These are phyloP conservation scores for Ophioninae sp. DNA, from an alignment of 2,888 invertebrate species.

Conservation along the genomic window DNA sequence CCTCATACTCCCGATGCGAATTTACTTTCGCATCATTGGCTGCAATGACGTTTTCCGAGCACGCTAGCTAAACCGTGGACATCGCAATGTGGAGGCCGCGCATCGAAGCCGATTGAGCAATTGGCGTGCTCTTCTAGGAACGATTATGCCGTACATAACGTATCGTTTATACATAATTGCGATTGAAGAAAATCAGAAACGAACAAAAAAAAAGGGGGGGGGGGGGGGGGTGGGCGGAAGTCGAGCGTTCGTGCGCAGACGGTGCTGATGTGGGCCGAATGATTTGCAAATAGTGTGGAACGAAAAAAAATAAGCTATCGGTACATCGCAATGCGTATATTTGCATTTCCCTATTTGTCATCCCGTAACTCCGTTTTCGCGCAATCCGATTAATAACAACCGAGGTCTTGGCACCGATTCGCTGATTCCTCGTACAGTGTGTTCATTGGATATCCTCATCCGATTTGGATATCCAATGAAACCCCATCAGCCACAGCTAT, in stretches of 20 bases:
- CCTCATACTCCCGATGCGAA: slow-evolving; percentile 19
- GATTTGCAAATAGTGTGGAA: slow-evolving; percentile 25
- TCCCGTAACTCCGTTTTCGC: slow-evolving; percentile 29
- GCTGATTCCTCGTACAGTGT: not conserved
- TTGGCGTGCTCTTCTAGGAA: slow-evolving; percentile 52
- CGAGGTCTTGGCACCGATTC: slow-evolving; percentile 47
- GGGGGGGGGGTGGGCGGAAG: too few species aligned
- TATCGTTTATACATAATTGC: slow-evolving; percentile 13
- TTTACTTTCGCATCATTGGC: slow-evolving; percentile 31
- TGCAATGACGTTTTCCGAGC: slow-evolving; percentile 17
- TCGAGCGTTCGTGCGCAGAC: slow-evolving; percentile 23
- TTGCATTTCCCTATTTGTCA: slow-evolving; percentile 28
- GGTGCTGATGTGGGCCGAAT: slow-evolving; percentile 20
- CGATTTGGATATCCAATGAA: not conserved
- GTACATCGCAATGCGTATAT: slow-evolving; percentile 5
- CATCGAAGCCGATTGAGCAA: slow-evolving; percentile 48
- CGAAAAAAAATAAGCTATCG: not conserved
- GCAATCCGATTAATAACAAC: slow-evolving; percentile 40
- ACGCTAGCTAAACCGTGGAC: slow-evolving; percentile 12
- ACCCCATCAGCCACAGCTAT: not conserved
- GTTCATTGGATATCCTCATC: not conserved
- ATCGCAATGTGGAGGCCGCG: slow-evolving; percentile 20
- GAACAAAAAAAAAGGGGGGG: slow-evolving; percentile 30
- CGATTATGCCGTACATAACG: slow-evolving; percentile 27
- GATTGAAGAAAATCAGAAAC: slow-evolving; percentile 3